Base-by-base conservation (phyloP, 2,113 vertebrate genomes). In the Cynocephalus volans region DNA sequence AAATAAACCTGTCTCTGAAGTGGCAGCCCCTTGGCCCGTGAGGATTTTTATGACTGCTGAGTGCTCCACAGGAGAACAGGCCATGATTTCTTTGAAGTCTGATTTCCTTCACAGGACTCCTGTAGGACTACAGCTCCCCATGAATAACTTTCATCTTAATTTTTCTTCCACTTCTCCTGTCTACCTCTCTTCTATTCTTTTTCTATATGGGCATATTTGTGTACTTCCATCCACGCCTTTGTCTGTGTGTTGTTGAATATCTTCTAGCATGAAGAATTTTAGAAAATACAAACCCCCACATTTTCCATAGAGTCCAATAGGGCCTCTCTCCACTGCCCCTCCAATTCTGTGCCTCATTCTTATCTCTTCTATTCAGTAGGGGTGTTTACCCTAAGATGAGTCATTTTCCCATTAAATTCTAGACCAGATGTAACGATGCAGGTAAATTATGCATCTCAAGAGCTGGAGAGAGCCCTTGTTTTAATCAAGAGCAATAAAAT, bases 1-100 rank as follows among this genome's bases (percentile, higher is more conserved):
- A 96, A 98, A 95, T 88, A 98, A 97, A 93, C 97, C 98, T 98
- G 96, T 97, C 77, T 94, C 93, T 95, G 98, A 98, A 96, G 86
- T 95, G 95, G 95, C 96, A 90, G 6, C 31, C 56, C 96, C 94
- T 88, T 95, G 52, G 2, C 91, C 96, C 23, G 8, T 13, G 23
- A 90, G 94, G 93, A 65, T 93, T 92, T 92, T 62, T 62, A 87
- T 3, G 8, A 67, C 41, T 26, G 76, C 92, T 64, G 95, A 89
- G 26, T 70, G 11, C 72, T 75, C 65, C 31, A 48, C 56, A 88
- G 92, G 88, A 92, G 82, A 64, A 45, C 8, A 0, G 67, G 90
- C 31, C 23, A 31, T 33, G 0, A 18, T 52, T 95, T 96, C 96
- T 77, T 81, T 70, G 33, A 60, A 60, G 48, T 70, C 90, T 26